A percentile compares a stretch with the other conserved stretches of the same genome.
Evolutionary conservation across 2,113 vertebrate genomes (phyloP).

Genomic region (Lepisosteus osseus): DNA sequence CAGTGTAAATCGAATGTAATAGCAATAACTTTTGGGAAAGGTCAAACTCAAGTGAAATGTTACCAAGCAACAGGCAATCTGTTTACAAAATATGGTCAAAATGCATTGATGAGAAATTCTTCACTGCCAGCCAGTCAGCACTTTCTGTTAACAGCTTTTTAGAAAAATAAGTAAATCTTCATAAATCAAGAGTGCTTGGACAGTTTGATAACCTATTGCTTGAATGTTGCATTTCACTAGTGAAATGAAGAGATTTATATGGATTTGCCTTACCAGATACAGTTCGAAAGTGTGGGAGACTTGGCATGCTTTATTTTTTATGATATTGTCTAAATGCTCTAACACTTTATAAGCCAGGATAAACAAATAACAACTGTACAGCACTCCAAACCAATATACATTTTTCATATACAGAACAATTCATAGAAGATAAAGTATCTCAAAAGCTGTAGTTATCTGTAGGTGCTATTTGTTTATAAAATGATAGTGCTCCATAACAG

Average conservation of each 20-base stretch:
- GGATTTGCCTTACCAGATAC: background rate
- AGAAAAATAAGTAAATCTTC: constrained; percentile 37
- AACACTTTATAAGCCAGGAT: background rate
- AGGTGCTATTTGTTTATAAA: no score
- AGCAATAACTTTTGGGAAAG: constrained; percentile 77
- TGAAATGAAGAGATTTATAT: background rate
- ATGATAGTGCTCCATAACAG: no score
- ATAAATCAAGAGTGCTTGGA: constrained; percentile 50
- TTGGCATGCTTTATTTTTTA: background rate
- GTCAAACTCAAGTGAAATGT: constrained; percentile 82
- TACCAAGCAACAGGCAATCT: constrained; percentile 79
- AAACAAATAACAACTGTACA: no score
- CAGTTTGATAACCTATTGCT: constrained; percentile 24
- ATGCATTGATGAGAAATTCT: constrained; percentile 70
- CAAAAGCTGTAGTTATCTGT: no score
- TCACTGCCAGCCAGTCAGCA: constrained; percentile 70
- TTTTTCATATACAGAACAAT: no score
- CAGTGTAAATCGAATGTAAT: constrained; percentile 77
- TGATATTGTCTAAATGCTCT: background rate
- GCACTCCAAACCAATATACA: no score
- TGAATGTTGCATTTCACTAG: constrained; percentile 33
- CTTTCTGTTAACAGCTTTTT: constrained; percentile 65
- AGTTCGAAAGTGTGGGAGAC: background rate
- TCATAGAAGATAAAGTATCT: no score
- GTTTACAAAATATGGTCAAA: constrained; percentile 74